phyloP scores from a whole-genome alignment of 2,113 vertebrate species.

The Ammodytes marinus region DNA sequence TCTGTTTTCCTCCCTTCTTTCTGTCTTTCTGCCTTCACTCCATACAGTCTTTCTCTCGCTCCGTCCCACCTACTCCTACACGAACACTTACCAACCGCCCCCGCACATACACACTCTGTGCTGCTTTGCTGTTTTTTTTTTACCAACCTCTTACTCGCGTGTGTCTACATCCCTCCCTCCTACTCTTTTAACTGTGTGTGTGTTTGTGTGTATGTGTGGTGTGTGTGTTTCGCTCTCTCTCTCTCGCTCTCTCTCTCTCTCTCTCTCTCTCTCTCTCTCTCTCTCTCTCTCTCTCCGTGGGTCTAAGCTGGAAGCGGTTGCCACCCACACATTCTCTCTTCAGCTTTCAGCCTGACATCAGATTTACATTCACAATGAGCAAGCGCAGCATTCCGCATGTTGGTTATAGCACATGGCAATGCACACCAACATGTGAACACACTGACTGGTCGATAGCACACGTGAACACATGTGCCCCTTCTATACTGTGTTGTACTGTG shows the following conservation, averaged over 20 bases:
- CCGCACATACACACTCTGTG: conserved; percentile 26
- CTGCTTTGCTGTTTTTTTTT: conserved; percentile 53
- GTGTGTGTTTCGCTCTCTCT: too few species aligned
- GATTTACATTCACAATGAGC: conserved; percentile 85
- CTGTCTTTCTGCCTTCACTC: conserved; percentile 56
- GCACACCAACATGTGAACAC: conserved; percentile 54
- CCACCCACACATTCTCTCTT: conserved; percentile 84
- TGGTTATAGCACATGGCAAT: conserved; percentile 55
- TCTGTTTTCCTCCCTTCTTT: conserved; percentile 24
- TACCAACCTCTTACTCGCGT: conserved; percentile 74
- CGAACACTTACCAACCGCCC: conserved; percentile 49
- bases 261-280: conserved; percentile 27
- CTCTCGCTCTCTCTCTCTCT: too few species aligned
- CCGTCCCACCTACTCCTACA: conserved; percentile 72
- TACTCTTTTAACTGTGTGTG: conserved; percentile 69
- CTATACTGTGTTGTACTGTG: conserved; percentile 1
- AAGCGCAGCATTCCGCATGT: conserved; percentile 66
- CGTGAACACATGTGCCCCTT: conserved; percentile 27
- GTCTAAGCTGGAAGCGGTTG: conserved; percentile 84
- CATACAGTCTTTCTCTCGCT: conserved; percentile 43
- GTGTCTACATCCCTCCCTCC: conserved; percentile 76
- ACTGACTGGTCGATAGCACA: conserved; percentile 1
- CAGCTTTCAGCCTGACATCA: conserved; percentile 83
- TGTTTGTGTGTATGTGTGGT: too few species aligned
- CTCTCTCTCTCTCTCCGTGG: conserved; percentile 75